Conservation (phyloP, 2,797 vertebrate species). For the Chromis chromis region DNA sequence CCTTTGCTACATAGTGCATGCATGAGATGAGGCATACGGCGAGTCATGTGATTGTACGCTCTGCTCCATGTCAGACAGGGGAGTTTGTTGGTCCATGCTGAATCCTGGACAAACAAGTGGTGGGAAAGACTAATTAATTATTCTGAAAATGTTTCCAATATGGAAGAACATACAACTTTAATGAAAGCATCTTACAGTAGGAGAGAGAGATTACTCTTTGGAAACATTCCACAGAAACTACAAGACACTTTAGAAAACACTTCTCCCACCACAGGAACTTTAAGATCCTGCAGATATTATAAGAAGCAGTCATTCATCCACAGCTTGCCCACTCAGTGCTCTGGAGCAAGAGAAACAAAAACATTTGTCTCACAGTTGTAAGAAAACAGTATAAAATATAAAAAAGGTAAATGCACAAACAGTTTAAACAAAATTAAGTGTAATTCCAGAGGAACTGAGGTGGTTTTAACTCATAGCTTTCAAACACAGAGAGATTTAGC, state of each 20-base stretch:
- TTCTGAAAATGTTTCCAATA: background rate
- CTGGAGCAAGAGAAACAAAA: background rate
- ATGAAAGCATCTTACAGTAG: background rate
- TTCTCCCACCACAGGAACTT: background rate
- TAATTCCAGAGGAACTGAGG: background rate
- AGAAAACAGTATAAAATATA: slow-evolving; percentile 1
- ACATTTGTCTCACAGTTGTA: background rate
- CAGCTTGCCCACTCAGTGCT: background rate
- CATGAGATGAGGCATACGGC: background rate
- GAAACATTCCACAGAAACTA: slow-evolving; percentile 12
- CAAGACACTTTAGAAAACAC: background rate
- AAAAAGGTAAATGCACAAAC: background rate
- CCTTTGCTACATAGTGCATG: slow-evolving; percentile 15
- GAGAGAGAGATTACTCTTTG: background rate
- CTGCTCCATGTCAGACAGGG: background rate
- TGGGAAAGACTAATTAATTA: background rate
- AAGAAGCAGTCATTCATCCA: slow-evolving; percentile 9
- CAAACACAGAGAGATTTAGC: background rate
- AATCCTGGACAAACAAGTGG: background rate
- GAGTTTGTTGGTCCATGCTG: background rate
- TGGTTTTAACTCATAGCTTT: background rate
- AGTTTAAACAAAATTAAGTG: background rate
- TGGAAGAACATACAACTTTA: too few species aligned
- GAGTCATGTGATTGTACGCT: slow-evolving; percentile 1
- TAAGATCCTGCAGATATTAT: background rate